A percentile compares a stretch with the other conserved stretches of the same genome.
Evolutionary conservation across 2,113 vertebrate genomes (phyloP).

Genomic region (Salvelinus namaycush): DNA sequence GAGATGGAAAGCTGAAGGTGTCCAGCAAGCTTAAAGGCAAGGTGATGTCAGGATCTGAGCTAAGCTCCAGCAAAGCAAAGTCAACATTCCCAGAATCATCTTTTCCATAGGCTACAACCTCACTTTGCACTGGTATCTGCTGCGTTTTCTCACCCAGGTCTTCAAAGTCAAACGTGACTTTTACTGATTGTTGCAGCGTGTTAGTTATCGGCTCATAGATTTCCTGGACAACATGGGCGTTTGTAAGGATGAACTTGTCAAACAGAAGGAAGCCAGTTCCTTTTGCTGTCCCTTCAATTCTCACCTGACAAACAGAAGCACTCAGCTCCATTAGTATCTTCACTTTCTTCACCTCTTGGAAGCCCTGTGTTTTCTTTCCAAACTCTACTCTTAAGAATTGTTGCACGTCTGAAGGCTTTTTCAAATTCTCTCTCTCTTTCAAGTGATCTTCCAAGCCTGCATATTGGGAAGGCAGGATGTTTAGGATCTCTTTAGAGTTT

Average conservation of each 20-base stretch:
- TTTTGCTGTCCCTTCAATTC: not conserved
- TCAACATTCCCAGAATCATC: not conserved
- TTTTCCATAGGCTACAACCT: no score
- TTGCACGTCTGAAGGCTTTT: not conserved
- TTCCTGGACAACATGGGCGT: not conserved
- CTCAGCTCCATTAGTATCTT: not conserved
- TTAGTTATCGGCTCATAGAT: not conserved
- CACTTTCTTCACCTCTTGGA: not conserved
- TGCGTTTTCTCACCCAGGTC: no score
- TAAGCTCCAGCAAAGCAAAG: conserved; percentile 39
- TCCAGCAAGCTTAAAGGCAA: no score
- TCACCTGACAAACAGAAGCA: conserved; percentile 18
- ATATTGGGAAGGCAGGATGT: not conserved
- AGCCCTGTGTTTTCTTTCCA: not conserved
- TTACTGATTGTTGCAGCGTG: no score
- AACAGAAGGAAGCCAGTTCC: conserved; percentile 13
- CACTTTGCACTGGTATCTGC: no score
- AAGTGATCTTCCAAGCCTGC: not conserved
- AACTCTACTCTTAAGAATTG: not conserved
- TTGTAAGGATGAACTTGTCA: not conserved
- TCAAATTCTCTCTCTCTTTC: not conserved
- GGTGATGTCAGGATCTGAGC: no score
- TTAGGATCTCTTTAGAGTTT: not conserved
- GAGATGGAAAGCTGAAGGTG: no score
- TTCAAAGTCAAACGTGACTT: no score